These are phyloP conservation scores for Chamaetylas fuelleborni DNA, from an alignment of 2,113 vertebrate genomes.

Conservation along the genomic window DNA sequence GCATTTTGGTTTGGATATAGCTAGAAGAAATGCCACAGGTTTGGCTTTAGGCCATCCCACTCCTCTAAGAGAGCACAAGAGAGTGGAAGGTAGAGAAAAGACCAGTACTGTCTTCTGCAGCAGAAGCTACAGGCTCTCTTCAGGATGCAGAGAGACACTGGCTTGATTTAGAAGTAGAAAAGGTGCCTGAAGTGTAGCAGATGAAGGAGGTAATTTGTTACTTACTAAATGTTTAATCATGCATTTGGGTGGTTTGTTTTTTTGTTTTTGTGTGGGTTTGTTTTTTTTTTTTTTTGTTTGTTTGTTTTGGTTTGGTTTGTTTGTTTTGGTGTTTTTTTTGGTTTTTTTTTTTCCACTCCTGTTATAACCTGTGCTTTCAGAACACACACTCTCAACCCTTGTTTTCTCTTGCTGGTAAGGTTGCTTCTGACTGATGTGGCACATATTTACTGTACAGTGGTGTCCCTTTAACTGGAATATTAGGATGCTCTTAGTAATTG, in stretches of 20 bases:
- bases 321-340: too few species aligned
- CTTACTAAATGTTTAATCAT: neutral
- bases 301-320: too few species aligned
- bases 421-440: neutral
- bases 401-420: neutral
- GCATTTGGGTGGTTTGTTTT: neutral
- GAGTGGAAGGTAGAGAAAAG: neutral
- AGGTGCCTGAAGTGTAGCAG: neutral
- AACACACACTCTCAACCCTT: neutral
- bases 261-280: too few species aligned
- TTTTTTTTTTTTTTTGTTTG: too few species aligned
- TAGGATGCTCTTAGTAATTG: neutral
- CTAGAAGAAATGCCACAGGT: neutral
- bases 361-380: neutral
- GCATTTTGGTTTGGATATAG: neutral
- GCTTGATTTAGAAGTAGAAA: neutral
- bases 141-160: neutral
- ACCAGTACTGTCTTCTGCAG: neutral
- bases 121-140: neutral
- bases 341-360: neutral
- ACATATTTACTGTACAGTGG: neutral
- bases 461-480: neutral
- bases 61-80: neutral
- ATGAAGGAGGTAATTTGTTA: neutral
- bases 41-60: neutral